These are phyloP conservation scores for Geotrypetes seraphini DNA, from an alignment of 2,797 vertebrate species.

Conservation along the genomic window DNA sequence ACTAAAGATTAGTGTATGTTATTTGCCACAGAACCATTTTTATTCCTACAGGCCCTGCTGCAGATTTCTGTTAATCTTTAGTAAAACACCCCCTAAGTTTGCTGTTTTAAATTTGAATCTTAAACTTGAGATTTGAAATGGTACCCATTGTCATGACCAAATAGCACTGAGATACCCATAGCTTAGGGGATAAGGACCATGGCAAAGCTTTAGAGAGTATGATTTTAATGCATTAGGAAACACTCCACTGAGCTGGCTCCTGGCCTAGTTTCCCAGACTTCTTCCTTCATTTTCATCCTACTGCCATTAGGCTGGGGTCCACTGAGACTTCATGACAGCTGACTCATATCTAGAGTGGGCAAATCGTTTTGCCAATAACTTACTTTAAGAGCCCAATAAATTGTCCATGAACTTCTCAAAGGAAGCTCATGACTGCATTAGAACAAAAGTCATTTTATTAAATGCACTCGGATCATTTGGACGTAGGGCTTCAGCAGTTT, in stretches of 20 bases:
- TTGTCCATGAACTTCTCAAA: background rate
- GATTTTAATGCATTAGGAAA: constrained; percentile 40
- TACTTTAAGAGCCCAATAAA: too few relatives aligned
- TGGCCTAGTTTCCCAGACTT: constrained; percentile 29
- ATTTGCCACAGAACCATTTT: too few relatives aligned
- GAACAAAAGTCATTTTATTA: too few relatives aligned
- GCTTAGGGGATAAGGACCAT: constrained; percentile 10
- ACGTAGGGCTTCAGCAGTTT: too few relatives aligned
- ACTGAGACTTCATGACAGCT: constrained; percentile 20
- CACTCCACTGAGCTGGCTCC: constrained; percentile 30
- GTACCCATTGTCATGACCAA: constrained; percentile 5
- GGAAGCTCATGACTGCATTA: too few relatives aligned
- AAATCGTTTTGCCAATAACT: too few relatives aligned
- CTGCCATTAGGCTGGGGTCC: constrained; percentile 7
- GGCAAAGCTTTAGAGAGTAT: constrained; percentile 30
- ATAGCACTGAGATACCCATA: constrained; percentile 19
- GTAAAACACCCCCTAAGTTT: too few relatives aligned
- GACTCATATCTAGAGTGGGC: too few relatives aligned
- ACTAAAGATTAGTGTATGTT: too few relatives aligned
- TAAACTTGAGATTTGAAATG: constrained; percentile 23
- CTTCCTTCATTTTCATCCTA: constrained; percentile 7
- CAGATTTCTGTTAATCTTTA: too few relatives aligned
- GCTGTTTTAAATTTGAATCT: background rate
- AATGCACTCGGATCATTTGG: too few relatives aligned
- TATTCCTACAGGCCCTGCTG: too few relatives aligned